A percentile compares a stretch with the other conserved stretches of the same genome.
Evolutionary conservation across 2,113 vertebrate genomes (phyloP).

Genomic region (Geothlypis trichas): DNA sequence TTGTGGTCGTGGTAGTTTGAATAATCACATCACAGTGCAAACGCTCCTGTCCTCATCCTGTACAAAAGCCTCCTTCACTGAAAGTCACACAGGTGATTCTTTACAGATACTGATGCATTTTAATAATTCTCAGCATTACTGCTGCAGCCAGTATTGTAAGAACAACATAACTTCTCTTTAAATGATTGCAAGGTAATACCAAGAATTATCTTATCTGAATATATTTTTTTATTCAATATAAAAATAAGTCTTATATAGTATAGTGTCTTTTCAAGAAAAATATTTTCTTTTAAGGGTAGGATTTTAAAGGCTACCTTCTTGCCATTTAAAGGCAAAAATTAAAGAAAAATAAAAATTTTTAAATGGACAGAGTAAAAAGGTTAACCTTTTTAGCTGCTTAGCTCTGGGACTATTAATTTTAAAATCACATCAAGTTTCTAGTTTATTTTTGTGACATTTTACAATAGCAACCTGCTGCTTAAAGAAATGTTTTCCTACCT

Average conservation of each 20-base stretch:
- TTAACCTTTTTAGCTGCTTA: background rate
- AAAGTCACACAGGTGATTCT: conserved; percentile 26
- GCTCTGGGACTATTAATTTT: background rate
- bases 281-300: background rate
- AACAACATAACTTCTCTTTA: background rate
- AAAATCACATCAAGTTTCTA: background rate
- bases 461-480: background rate
- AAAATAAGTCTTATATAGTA: background rate
- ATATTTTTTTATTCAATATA: background rate
- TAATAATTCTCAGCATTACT: background rate
- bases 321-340: background rate
- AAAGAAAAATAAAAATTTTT: background rate
- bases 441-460: background rate
- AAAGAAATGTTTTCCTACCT: background rate
- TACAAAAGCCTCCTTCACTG: background rate
- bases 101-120: background rate
- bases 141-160: background rate
- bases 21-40: background rate
- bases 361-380: background rate
- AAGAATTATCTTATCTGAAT: background rate
- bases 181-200: background rate
- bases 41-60: background rate
- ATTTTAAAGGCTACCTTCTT: background rate
- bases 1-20: background rate
- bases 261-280: background rate